Evolutionary conservation across 1,140 invertebrate genomes (phyloP), one percentile per base, ranked within the genome.

Genomic region (Mycetomoellerius zeteki): DNA sequence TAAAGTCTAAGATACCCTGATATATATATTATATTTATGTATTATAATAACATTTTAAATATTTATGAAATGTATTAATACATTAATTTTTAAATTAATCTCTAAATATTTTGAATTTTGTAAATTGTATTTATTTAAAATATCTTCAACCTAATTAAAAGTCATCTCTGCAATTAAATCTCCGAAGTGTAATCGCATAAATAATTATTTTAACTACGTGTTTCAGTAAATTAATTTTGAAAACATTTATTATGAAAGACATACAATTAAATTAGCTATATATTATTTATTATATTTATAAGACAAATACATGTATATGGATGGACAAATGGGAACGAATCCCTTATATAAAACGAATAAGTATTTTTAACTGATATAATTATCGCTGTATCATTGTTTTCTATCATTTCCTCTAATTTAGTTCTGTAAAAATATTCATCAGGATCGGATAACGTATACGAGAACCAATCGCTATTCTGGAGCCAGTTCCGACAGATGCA

Each of bases 401-500:
- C 10, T 60, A 75, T 72, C n/a, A 8, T 47, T 47, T 77, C 10
- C 16, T 24, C 3, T 16, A 76, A 60, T 76, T 24, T 76, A 77
- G 16, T 24, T 47, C 21, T 47, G 16, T n/a, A 62, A 19, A 30
- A 64, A 30, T 65, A 30, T 81, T 19, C 8, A 12, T 69, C 47
- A 6, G 30, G 16, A 50, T 84, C 12, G 54, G 69, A 30, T 30
- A 47, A 73, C 30, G 14, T 21, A 12, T 30, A 33, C 5, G 14
- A 30, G 14, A 60, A 73, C 37, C 58, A 24, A 47, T 62, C 14
- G 2, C 12, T 19, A 12, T 78, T 52, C 60, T 8, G 77, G 0
- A 54, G 14, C 16, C 30, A 69, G 10, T 43, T 50, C 54, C 47
- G 52, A 50, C n/a, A 91, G 89, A 92, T 86, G 72, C 87, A 89